Base-by-base conservation (phyloP, 2,888 invertebrate genomes). In the Mellilla xanthometata region DNA sequence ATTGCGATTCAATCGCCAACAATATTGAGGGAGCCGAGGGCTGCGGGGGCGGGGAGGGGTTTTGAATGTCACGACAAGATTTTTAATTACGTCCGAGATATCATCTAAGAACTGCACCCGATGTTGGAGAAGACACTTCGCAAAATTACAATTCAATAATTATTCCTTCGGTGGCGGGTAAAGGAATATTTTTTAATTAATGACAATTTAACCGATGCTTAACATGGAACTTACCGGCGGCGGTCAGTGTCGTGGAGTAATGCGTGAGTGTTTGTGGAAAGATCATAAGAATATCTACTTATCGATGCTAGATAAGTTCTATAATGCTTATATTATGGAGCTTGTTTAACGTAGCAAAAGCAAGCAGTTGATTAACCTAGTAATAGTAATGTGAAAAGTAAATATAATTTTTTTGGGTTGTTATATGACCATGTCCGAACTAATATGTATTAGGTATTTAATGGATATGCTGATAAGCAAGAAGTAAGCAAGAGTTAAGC, bases 61-160 rank as follows among this genome's bases (percentile, higher is more conserved):
- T 78, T 84, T 84, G 87, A 89, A 88, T 89, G 89, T 89, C 89
- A 89, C 89, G 89, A 89, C 88, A 89, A 87, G 75, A 89, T 89
- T 89, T 89, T 89, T 89, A 89, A 89, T 89, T 89, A 89, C 87
- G 82, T 78, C 72, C 61, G 63, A 82, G 89, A 89, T 89, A 89
- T 87, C 81, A 89, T 89, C 89, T 87, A 79, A 81, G 78, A 80
- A 77, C 72, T 77, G 77, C 76, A 72, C 73, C 78, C 76, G 69
- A 73, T 74, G 74, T 76, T 72, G 76, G 81, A n/a, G n/a, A 72
- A 72, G 77, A 80, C 81, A 81, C 79, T 80, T 81, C 69, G 76
- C 65, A 68, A 82, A 84, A 86, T 81, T 84, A 85, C 85, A 81
- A 79, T 88, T 85, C 78, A 84, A 86, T 86, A 81, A 82, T 82